Evolutionary conservation across 2,888 invertebrate genomes (phyloP).

Genomic region (Tachina lurida): DNA sequence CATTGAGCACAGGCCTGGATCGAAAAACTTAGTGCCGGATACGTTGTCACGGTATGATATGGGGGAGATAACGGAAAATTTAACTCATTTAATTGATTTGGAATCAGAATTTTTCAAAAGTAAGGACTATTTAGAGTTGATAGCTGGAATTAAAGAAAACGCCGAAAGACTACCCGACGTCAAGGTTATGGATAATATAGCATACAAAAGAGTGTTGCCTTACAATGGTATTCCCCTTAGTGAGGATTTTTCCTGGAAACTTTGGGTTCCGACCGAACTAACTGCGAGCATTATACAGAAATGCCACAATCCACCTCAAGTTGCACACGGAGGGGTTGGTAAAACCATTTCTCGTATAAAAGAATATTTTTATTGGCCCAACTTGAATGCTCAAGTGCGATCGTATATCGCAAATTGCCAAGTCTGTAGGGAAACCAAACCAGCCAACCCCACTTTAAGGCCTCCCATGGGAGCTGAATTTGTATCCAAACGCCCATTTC

Average conservation of each 20-base stretch:
- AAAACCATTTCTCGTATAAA: background rate
- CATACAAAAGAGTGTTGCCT: background rate
- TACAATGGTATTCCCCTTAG: background rate
- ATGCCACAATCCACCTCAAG: background rate
- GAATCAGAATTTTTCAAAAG: too few relatives aligned
- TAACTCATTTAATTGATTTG: too few relatives aligned
- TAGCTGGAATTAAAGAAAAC: too few relatives aligned
- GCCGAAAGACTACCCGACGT: background rate
- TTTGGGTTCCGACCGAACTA: background rate
- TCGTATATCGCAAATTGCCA: background rate
- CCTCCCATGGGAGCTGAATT: background rate
- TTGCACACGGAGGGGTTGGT: background rate
- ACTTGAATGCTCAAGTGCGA: background rate
- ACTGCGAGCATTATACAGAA: background rate
- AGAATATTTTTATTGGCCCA: slow-evolving; percentile 11
- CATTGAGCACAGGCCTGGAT: background rate
- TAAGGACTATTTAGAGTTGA: too few relatives aligned
- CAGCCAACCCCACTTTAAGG: background rate
- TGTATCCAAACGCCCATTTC: background rate
- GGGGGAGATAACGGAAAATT: too few relatives aligned
- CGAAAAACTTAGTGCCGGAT: background rate
- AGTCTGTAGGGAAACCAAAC: background rate
- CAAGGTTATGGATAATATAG: background rate
- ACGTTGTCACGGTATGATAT: background rate
- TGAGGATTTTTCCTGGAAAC: background rate